A percentile compares a stretch with the other conserved stretches of the same genome.
These are phyloP conservation scores for Nerophis lumbriciformis DNA, from an alignment of 2,113 vertebrate species.

Conservation along the genomic window DNA sequence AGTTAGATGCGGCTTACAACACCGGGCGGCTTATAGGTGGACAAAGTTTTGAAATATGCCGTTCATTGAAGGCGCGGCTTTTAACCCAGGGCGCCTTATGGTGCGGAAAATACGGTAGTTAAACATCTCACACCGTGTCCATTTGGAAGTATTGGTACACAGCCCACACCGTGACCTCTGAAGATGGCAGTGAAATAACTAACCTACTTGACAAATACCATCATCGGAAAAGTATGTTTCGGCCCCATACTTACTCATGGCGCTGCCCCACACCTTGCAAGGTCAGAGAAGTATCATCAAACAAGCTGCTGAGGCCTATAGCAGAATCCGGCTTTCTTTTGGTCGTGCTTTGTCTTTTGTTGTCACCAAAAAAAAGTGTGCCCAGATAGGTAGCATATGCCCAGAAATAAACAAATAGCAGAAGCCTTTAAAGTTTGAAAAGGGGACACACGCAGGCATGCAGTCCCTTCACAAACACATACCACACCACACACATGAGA, in stretches of 20 bases:
- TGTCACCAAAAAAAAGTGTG: conserved; percentile 24
- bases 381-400: conserved; percentile 32
- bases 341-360: conserved; percentile 36
- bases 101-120: too few species aligned
- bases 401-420: conserved; percentile 27
- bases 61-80: too few species aligned
- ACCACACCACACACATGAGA: conserved; percentile 44
- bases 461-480: background rate
- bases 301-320: conserved; percentile 53
- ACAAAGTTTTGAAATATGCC: too few species aligned
- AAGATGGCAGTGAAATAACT: conserved; percentile 46
- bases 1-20: too few species aligned
- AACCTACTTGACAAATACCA: conserved; percentile 60
- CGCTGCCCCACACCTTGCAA: conserved; percentile 39
- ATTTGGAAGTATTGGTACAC: background rate
- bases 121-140: conserved; percentile 9
- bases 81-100: too few species aligned
- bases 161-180: conserved; percentile 45
- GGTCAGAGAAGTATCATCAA: conserved; percentile 69
- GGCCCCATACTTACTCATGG: conserved; percentile 32
- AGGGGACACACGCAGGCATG: conserved; percentile 30
- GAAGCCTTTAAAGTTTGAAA: conserved; percentile 30
- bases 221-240: conserved; percentile 51
- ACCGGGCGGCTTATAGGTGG: too few species aligned
- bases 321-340: conserved; percentile 54